These are phyloP conservation scores for Turdus rufiventris DNA, from an alignment of 2,113 vertebrate genomes.

Conservation along the genomic window DNA sequence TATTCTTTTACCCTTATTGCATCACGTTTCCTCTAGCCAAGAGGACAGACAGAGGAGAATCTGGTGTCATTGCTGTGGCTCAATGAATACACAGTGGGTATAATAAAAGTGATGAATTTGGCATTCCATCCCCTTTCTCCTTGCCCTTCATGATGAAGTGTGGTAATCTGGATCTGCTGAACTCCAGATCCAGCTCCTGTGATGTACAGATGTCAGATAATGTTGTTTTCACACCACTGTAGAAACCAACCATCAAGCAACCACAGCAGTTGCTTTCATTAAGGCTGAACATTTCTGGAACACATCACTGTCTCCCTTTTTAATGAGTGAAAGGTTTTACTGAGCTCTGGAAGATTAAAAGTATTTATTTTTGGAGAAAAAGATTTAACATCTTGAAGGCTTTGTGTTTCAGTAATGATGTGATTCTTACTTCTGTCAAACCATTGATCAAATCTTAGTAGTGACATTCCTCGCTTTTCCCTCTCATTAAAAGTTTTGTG, in stretches of 20 bases:
- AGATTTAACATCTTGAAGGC: neutral
- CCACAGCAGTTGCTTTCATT: slow-evolving; percentile 20
- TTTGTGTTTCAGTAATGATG: slow-evolving; percentile 57
- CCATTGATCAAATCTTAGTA: neutral
- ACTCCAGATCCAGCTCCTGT: slow-evolving; percentile 35
- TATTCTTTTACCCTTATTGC: slow-evolving; percentile 59
- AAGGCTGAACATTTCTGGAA: slow-evolving; percentile 38
- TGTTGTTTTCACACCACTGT: neutral
- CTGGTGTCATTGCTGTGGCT: slow-evolving; percentile 72
- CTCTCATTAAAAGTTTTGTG: slow-evolving; percentile 45
- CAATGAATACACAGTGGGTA: slow-evolving; percentile 76
- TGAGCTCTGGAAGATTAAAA: neutral
- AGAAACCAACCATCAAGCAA: slow-evolving; percentile 8
- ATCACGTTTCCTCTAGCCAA: slow-evolving; percentile 72
- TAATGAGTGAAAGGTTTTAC: slow-evolving; percentile 4
- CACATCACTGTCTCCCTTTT: slow-evolving; percentile 34
- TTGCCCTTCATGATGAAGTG: slow-evolving; percentile 38
- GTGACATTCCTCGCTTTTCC: slow-evolving; percentile 48
- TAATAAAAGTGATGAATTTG: slow-evolving; percentile 54
- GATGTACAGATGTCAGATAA: slow-evolving; percentile 6
- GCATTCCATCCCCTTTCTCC: slow-evolving; percentile 53
- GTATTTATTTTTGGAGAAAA: neutral
- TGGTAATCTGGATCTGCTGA: slow-evolving; percentile 43
- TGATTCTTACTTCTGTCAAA: slow-evolving; percentile 20
- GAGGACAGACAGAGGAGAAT: slow-evolving; percentile 72